Percentiles rank a stretch among this genome's conserved stretches.
Evolutionary conservation across 2,797 vertebrate species (phyloP).

Genomic region (Lates japonicus): DNA sequence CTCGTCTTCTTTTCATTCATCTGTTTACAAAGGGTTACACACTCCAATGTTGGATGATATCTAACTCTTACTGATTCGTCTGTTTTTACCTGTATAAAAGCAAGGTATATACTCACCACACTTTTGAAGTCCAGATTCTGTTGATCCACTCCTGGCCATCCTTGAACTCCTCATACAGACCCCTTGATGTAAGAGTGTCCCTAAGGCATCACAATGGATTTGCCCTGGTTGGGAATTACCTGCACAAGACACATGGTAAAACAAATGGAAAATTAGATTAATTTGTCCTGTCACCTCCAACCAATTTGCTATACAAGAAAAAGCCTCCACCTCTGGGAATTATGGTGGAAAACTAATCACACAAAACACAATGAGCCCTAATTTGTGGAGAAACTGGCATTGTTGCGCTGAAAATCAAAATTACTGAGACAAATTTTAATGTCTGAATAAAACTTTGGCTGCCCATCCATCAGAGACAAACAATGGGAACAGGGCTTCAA

Average conservation of each 20-base stretch:
- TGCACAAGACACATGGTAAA: constrained; percentile 67
- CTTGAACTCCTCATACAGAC: constrained; percentile 95
- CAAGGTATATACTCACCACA: constrained; percentile 85
- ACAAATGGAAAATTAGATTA: constrained; percentile 15
- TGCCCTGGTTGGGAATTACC: constrained; percentile 96
- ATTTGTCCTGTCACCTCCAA: constrained; percentile 1
- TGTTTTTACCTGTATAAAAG: neutral
- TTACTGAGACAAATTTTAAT: neutral
- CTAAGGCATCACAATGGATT: constrained; percentile 97
- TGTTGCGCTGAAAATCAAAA: neutral
- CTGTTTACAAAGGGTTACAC: neutral
- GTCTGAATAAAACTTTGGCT: constrained; percentile 7
- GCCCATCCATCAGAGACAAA: neutral
- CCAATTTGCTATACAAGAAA: neutral
- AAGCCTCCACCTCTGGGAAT: neutral
- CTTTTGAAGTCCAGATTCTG: constrained; percentile 97
- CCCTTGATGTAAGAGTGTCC: constrained; percentile 99
- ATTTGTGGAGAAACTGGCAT: neutral
- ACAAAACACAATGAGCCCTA: constrained; percentile 17
- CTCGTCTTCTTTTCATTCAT: neutral
- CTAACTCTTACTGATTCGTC: too few relatives aligned
- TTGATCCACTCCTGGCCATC: constrained; percentile 97
- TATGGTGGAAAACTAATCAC: constrained; percentile 11
- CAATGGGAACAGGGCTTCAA: neutral
- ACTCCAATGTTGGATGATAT: too few relatives aligned